These are phyloP conservation scores for Sphaeridia pumilis DNA, from an alignment of 2,888 invertebrate genomes.

Conservation along the genomic window DNA sequence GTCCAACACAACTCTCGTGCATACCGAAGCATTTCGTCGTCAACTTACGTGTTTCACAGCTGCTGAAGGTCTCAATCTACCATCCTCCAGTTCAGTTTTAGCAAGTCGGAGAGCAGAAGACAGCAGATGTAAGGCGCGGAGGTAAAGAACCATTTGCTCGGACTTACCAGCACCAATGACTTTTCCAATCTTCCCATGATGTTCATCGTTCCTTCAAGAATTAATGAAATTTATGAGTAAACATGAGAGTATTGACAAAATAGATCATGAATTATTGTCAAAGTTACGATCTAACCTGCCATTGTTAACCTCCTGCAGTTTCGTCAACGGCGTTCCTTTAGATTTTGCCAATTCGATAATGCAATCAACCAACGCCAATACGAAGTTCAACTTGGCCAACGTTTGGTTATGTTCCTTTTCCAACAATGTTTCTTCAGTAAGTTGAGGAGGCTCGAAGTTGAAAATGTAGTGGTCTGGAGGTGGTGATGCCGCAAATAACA, in stretches of 20 bases:
- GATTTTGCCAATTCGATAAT: constrained; percentile 76
- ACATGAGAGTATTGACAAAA: too few species aligned
- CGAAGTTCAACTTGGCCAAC: constrained; percentile 92
- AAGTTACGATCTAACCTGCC: constrained; percentile 6
- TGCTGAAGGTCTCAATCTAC: constrained; percentile 76
- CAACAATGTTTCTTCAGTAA: constrained; percentile 37
- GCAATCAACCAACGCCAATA: constrained; percentile 87
- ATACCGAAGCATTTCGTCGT: too few species aligned
- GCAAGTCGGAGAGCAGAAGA: constrained; percentile 88
- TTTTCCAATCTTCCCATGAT: constrained; percentile 25
- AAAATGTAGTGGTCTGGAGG: constrained; percentile 35
- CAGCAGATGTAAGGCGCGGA: constrained; percentile 82
- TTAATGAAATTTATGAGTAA: neutral
- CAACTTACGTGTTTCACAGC: constrained; percentile 73
- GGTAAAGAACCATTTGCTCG: constrained; percentile 74
- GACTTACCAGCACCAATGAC: constrained; percentile 39
- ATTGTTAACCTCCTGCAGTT: constrained; percentile 31
- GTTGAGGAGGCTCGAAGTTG: constrained; percentile 36
- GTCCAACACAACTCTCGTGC: too few species aligned
- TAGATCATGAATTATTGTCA: neutral
- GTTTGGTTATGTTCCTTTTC: constrained; percentile 93
- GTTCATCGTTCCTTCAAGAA: constrained; percentile 23
- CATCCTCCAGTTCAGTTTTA: constrained; percentile 68
- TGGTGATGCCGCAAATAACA: constrained; percentile 33
- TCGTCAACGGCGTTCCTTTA: constrained; percentile 57